Percentiles rank a stretch among this genome's conserved stretches.
Evolutionary conservation across 2,797 vertebrate species (phyloP).

Genomic region (Sebastes vulpes): DNA sequence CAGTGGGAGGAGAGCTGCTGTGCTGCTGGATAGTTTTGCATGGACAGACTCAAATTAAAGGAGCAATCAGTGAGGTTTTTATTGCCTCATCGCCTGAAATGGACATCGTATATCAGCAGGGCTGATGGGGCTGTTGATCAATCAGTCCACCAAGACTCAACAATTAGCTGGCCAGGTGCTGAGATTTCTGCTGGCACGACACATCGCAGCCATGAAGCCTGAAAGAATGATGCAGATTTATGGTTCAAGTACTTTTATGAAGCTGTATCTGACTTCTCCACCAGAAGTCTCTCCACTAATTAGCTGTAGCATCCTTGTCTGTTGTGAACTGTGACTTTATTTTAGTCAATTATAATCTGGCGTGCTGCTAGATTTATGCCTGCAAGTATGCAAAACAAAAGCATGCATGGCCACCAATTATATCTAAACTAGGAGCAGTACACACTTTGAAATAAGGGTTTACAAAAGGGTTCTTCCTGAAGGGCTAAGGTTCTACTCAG

Average conservation of each 20-base stretch:
- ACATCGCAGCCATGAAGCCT: not conserved
- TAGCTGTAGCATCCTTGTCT: not conserved
- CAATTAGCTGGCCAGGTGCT: not conserved
- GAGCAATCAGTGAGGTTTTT: not conserved
- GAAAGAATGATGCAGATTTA: not conserved
- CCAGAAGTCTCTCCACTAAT: not conserved
- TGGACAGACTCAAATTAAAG: slow-evolving; percentile 10
- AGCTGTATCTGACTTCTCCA: not conserved
- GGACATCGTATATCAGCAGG: not conserved
- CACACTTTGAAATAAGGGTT: too few species aligned
- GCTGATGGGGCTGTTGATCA: not conserved
- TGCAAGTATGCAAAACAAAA: not conserved
- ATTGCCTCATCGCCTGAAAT: not conserved
- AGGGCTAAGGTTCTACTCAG: too few species aligned
- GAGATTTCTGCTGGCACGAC: not conserved
- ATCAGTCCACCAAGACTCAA: not conserved
- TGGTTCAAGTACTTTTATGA: not conserved
- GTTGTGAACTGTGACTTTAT: not conserved
- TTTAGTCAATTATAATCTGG: not conserved
- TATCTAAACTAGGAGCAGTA: not conserved
- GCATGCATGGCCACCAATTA: not conserved
- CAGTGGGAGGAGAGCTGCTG: slow-evolving; percentile 10
- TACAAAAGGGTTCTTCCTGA: too few species aligned
- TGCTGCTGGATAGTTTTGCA: slow-evolving; percentile 8
- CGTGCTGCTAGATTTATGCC: not conserved